Base-by-base conservation (phyloP, 2,797 vertebrate species). In the Austrolebias charrua region DNA sequence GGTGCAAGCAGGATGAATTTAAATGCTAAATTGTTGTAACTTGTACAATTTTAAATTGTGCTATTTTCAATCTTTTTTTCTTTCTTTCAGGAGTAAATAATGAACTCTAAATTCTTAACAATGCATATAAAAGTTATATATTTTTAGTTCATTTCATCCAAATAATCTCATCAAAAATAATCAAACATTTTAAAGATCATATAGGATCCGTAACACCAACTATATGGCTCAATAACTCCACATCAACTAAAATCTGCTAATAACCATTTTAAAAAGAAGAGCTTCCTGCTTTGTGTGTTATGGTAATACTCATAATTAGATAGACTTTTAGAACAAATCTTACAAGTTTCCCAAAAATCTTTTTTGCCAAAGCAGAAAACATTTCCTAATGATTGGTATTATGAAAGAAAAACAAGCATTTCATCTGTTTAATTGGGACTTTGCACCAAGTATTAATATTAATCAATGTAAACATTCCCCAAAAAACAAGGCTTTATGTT, bases 141-240 rank as follows among this genome's bases (percentile, higher is more conserved):
- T 40, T 40, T 12, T 40, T 3, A 3, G 4, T 40, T 12, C 11
- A 12, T 40, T 40, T 40, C 11, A 40, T 40, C 38, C 11, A 40
- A 60, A 61, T 57, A 33, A 59, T 63, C 43, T 16, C 58, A 53
- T 50, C 59, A 45, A 53, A 62, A 14, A 58, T n/a, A n/a, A 71
- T 61, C 57, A 69, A 66, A 48, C 4, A 69, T 57, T 51, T 60
- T 47, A 55, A 61, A 72, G 60, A 71, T 61, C 24, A 55, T 24
- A 12, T 63, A 2, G 59, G 47, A 54, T 60, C 45, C 57, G 47
- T 71, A 56, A 65, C 15, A 52, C 6, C 67, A 67, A 80, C n/a
- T 64, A 56, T 81, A 67, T 80, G 49, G 65, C 47, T 10, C 47
- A 43, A 62, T 66, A 58, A 71, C 20, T 73, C 60, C 63, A 46